Base-by-base conservation (phyloP, 2,113 vertebrate genomes). In the Salvelinus sp. region DNA sequence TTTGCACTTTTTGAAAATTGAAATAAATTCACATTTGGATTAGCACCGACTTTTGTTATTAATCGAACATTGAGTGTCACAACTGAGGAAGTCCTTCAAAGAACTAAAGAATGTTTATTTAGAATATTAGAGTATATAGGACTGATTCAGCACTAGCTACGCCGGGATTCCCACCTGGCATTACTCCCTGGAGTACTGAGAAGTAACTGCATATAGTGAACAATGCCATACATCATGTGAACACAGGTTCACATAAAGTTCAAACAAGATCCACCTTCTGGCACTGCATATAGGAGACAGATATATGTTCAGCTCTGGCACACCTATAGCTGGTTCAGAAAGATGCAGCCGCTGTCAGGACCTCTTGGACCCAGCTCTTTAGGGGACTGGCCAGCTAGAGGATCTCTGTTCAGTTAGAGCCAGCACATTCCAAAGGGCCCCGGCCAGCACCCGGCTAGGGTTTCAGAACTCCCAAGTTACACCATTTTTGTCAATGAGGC, bases 401-500 rank as follows among this genome's bases (percentile, higher is more conserved):
- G 60, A 78, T 77, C 78, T 70, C 9, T 44, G 9, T 44, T 44
- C 38, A 70, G 9, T 54, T 54, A 77, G 76, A 74, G 72, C 28
- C 57, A 23, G 67, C 23, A 25, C 23, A 38, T 63, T 68, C 67
- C 63, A 67, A 69, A 80, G 79, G 69, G 81, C 78, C 76, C 72
- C 73, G 79, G 79, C 70, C 73, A 69, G 73, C 68, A 73, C 25
- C 28, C n/a, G 1, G 79, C 79, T 88, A 66, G 74, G 75, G 82
- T 90, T 90, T 88, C 88, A 76, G 69, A 67, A 75, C 76, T 63
- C 80, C 76, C 77, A 78, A 85, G 88, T 89, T 88, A 82, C 85
- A 79, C 66, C 13, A 30, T 75, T 76, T 88, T 75, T 88, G 73
- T 87, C 79, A 80, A 74, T 76, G 83, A 82, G 78, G 76, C 78